Percentiles rank a stretch among this genome's conserved stretches.
Evolutionary conservation across 2,797 vertebrate species (phyloP).

Genomic region (Chelon labrosus): DNA sequence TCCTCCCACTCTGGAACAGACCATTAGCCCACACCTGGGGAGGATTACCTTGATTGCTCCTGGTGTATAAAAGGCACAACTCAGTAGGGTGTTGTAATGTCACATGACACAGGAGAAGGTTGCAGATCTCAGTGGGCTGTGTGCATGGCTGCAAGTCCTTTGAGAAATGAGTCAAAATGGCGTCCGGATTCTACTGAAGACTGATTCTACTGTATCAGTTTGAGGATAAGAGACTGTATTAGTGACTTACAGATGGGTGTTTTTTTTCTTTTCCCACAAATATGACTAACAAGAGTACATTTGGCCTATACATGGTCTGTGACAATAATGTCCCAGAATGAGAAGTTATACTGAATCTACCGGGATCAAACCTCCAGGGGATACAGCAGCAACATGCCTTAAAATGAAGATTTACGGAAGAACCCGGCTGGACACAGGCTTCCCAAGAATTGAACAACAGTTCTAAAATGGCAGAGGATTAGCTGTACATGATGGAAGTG

Average conservation of each 20-base stretch:
- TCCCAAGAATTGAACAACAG: background rate
- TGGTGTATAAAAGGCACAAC: background rate
- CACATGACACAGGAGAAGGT: background rate
- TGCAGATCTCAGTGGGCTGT: background rate
- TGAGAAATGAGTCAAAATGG: background rate
- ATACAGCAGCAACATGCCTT: background rate
- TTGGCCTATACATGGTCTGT: background rate
- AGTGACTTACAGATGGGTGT: background rate
- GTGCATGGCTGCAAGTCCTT: background rate
- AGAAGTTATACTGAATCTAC: background rate
- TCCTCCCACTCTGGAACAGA: background rate
- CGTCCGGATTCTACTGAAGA: background rate
- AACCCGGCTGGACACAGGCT: background rate
- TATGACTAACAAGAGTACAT: background rate
- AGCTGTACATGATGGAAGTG: background rate
- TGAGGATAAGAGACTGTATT: background rate
- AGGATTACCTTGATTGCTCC: constrained; percentile 7
- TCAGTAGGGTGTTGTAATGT: background rate
- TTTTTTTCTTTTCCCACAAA: background rate
- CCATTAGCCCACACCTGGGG: too few species aligned
- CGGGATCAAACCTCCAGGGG: background rate
- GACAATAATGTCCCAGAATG: background rate
- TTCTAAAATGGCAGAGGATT: background rate
- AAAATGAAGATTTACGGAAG: background rate
- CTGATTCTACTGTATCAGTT: background rate